phyloP scores from a whole-genome alignment of 2,888 invertebrate genomes.

The Deilephila elpenor region DNA sequence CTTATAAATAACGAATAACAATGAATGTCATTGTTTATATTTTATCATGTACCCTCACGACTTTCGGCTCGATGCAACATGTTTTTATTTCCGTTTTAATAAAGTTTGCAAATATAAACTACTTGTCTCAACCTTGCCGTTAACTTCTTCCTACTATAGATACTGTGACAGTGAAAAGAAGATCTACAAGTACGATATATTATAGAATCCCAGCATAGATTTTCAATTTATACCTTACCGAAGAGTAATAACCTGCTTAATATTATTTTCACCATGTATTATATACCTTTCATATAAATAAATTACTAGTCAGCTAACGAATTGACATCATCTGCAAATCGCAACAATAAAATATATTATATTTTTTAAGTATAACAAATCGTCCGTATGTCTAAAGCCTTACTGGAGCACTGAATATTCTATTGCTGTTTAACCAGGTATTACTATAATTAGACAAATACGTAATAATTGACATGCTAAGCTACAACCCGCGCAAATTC shows the following conservation, averaged over 20 bases:
- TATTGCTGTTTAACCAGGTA: constrained; percentile 53
- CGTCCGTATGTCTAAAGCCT: neutral
- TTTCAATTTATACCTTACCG: no score
- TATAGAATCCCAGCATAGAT: no score
- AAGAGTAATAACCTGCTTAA: no score
- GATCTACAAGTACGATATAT: no score
- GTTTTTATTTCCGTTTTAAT: no score
- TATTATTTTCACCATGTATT: no score
- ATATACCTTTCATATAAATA: no score
- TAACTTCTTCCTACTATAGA: no score
- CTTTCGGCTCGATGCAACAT: neutral
- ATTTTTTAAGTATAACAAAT: neutral
- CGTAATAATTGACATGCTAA: constrained; percentile 51
- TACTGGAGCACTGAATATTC: constrained; percentile 56
- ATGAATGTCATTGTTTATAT: neutral
- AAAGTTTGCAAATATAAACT: no score
- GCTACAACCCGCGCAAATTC: constrained; percentile 44
- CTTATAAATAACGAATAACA: neutral
- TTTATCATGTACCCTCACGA: neutral
- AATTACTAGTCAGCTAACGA: no score
- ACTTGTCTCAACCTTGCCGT: no score
- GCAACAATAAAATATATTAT: neutral
- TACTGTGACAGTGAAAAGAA: no score
- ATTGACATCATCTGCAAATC: neutral
- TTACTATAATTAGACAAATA: constrained; percentile 39